Base-by-base conservation (phyloP, 2,113 vertebrate genomes). In the Corvus moneduloides region DNA sequence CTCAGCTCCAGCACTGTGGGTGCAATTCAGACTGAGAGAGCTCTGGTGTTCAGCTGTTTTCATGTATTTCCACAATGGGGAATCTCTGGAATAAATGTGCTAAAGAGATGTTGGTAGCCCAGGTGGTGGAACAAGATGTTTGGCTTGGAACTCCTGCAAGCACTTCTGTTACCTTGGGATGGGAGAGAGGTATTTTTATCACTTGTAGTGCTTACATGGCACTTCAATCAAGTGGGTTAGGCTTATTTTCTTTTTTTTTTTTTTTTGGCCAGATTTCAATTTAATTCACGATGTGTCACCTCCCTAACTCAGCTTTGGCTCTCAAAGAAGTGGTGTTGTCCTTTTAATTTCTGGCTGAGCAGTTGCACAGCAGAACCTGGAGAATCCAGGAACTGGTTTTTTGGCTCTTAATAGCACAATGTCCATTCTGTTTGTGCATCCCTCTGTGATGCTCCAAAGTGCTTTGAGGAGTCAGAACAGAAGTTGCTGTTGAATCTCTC, bases 311-410 rank as follows among this genome's bases (percentile, higher is more conserved):
- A 64, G 51, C 44, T 64, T 32, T 72, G 44, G 54, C 52, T 89
- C 49, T 56, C 22, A 17, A 17, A 5, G 20, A 48, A 58, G 18
- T 21, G 13, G 2, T 7, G 16, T 12, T 2, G 2, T 61, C 43
- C 68, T 49, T 87, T 82, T 21, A 22, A 10, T 76, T 73, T 74
- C 64, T 48, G 77, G 17, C n/a, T 2, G 6, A 59, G 11, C 28
- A 4, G 56, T 12, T 28, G 17, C 1, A 0, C 13, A 1, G 13
- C 2, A 3, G 28, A 56, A 58, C 56, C 44, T 1, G 0, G 4
- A 3, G 21, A 46, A 17, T 8, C 15, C 23, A 23, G n/a, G 23
- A 41, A 3, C 11, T 51, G 16, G 19, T 37, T 41, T 62, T 84
- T 39, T 54, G 43, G 11, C 52, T 56, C 8, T 55, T 19, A 13